Percentiles rank a stretch among this genome's conserved stretches.
Evolutionary conservation across 2,113 vertebrate species (phyloP).

Genomic region (Perca fluviatilis): DNA sequence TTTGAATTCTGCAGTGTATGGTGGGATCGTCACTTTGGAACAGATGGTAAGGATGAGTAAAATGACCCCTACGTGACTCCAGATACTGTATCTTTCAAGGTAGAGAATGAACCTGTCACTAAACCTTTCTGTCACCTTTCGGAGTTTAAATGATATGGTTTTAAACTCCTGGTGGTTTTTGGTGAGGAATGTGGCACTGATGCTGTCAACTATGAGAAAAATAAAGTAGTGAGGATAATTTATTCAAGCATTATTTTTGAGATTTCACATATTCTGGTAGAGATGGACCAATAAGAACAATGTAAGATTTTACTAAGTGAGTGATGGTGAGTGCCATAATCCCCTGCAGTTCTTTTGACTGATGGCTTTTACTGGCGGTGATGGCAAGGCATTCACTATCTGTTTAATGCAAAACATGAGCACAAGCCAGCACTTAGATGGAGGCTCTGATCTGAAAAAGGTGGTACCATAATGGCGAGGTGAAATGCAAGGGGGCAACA

Average conservation of each 20-base stretch:
- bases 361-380: slow-evolving; percentile 62
- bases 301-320: slow-evolving; percentile 30
- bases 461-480: slow-evolving; percentile 69
- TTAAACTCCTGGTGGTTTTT: not conserved
- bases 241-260: not conserved
- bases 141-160: not conserved
- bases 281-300: not conserved
- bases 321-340: slow-evolving; percentile 60
- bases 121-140: not conserved
- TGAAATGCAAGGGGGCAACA: slow-evolving; percentile 70
- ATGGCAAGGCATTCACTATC: slow-evolving; percentile 58
- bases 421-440: slow-evolving; percentile 27
- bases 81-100: slow-evolving; percentile 12
- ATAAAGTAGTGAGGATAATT: not conserved
- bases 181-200: slow-evolving; percentile 1
- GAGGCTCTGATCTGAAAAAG: slow-evolving; percentile 67
- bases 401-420: slow-evolving; percentile 82
- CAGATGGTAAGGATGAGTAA: slow-evolving; percentile 34
- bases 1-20: not conserved
- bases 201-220: not conserved
- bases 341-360: slow-evolving; percentile 64
- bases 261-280: not conserved
- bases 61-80: slow-evolving; percentile 36
- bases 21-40: slow-evolving; percentile 12
- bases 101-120: slow-evolving; percentile 20